These are phyloP conservation scores for Alces alces DNA, from an alignment of 2,113 vertebrate species.

Conservation along the genomic window DNA sequence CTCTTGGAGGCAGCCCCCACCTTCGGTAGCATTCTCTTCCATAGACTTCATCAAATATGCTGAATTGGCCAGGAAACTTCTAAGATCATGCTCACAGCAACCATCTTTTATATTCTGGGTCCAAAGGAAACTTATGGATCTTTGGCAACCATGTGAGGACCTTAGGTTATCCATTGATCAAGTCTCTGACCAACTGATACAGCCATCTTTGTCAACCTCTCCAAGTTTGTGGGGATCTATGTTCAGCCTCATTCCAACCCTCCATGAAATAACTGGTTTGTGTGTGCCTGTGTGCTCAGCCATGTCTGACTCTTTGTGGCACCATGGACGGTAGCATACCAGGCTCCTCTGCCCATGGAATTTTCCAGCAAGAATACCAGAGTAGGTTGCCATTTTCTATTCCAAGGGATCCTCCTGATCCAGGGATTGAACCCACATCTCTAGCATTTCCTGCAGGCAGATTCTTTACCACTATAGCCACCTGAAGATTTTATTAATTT, in stretches of 20 bases:
- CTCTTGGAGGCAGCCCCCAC: background rate
- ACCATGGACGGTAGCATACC: accelerated
- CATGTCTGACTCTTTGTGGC: background rate
- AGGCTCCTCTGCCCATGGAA: background rate
- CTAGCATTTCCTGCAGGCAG: background rate
- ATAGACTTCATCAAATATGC: background rate
- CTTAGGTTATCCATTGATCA: background rate
- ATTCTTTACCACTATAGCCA: background rate
- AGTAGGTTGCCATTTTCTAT: background rate
- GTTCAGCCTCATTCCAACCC: background rate
- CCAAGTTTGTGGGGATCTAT: background rate
- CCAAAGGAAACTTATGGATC: background rate
- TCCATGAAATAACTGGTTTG: background rate
- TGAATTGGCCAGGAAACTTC: background rate
- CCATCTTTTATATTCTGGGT: background rate
- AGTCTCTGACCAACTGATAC: background rate
- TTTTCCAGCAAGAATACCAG: background rate
- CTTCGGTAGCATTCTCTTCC: background rate
- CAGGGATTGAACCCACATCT: background rate
- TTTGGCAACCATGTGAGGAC: background rate
- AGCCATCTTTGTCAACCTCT: background rate
- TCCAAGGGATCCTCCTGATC: background rate
- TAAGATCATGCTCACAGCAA: background rate
- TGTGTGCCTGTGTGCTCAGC: background rate
- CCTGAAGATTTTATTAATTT: background rate